Conservation (phyloP, 2,888 invertebrate genomes). For the Trissolcus japonicus region DNA sequence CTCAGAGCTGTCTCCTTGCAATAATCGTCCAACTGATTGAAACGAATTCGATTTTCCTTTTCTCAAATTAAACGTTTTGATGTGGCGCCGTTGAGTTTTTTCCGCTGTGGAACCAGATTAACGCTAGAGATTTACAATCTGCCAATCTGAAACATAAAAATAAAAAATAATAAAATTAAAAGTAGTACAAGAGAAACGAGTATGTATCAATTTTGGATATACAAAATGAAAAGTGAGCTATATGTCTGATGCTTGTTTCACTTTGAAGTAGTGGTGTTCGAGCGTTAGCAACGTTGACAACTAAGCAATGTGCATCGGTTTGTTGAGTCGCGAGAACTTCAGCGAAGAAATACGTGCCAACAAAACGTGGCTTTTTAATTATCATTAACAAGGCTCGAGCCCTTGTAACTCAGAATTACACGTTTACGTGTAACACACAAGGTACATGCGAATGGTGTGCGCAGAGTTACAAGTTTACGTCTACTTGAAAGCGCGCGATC, state of each 20-base stretch:
- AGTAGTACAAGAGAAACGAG: neutral
- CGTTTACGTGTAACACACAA: constrained; percentile 74
- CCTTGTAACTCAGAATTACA: constrained; percentile 75
- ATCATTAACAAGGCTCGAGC: constrained; percentile 73
- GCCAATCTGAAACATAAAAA: neutral
- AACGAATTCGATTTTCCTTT: constrained; percentile 16
- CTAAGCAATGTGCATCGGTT: constrained; percentile 28
- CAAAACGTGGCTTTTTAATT: constrained; percentile 74
- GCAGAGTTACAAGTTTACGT: constrained; percentile 54
- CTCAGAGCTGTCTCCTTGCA: constrained; percentile 36
- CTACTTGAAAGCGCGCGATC: constrained; percentile 59
- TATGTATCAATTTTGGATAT: constrained; percentile 20
- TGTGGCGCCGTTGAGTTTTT: no score
- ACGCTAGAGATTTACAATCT: no score
- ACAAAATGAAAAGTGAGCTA: constrained; percentile 36
- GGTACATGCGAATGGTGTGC: constrained; percentile 64
- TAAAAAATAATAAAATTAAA: neutral
- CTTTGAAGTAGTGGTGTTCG: constrained; percentile 35
- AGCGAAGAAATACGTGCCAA: constrained; percentile 57
- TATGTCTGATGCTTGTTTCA: constrained; percentile 37
- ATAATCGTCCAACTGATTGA: constrained; percentile 33
- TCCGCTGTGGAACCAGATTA: no score
- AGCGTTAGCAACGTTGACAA: constrained; percentile 17
- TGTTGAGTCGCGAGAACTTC: constrained; percentile 23
- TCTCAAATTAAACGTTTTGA: neutral